Evolutionary conservation across 2,888 invertebrate genomes (phyloP).

Genomic region (Eupithecia subumbrata): DNA sequence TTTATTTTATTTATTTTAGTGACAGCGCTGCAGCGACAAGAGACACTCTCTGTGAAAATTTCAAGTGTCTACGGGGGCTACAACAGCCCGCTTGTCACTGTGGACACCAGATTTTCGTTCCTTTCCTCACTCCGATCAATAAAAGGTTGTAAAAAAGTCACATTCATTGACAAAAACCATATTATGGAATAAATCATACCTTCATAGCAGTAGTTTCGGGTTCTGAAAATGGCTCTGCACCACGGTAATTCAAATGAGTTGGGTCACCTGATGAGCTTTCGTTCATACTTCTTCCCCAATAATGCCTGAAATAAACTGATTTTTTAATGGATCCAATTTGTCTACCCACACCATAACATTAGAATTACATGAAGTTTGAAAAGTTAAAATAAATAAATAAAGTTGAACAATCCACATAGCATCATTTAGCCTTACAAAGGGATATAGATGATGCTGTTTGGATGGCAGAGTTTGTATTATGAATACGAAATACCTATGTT

Average conservation of each 20-base stretch:
- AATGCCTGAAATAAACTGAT: slow-evolving; percentile 53
- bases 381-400: no score
- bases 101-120: no score
- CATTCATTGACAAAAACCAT: not conserved
- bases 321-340: not conserved
- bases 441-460: not conserved
- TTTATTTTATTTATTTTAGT: no score
- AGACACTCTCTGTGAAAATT: no score
- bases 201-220: slow-evolving; percentile 73
- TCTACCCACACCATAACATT: not conserved
- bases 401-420: no score
- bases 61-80: no score
- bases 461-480: not conserved
- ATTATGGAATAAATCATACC: slow-evolving; percentile 50
- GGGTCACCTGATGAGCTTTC: slow-evolving; percentile 63
- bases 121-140: no score
- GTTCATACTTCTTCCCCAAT: slow-evolving; percentile 74
- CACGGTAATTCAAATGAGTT: slow-evolving; percentile 68
- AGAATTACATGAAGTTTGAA: no score
- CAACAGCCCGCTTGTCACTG: no score
- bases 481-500: no score
- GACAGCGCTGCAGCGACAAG: no score
- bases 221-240: slow-evolving; percentile 71
- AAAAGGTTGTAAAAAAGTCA: not conserved
- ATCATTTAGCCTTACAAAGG: not conserved